Conservation (phyloP, 2,797 vertebrate genomes). For the Heteromormyrus szaboi region DNA sequence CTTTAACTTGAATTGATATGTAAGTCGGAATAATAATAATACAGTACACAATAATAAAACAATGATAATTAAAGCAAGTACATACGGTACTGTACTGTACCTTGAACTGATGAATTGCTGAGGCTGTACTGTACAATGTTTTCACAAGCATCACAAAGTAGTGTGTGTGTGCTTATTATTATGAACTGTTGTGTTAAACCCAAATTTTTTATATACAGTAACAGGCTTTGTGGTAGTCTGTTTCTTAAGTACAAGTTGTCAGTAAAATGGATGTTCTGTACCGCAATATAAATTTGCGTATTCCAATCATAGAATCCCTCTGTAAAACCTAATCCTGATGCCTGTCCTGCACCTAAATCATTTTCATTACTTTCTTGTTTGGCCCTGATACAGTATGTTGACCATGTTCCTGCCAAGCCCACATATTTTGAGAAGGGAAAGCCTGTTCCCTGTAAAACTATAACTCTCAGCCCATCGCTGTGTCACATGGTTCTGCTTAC, state of each 20-base stretch:
- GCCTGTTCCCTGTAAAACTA: neutral
- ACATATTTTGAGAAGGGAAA: neutral
- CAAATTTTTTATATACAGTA: neutral
- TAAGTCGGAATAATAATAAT: too few species aligned
- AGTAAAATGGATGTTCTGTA: neutral
- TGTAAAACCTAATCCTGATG: neutral
- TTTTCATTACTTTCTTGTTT: neutral
- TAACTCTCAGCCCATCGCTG: neutral
- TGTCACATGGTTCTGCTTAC: neutral
- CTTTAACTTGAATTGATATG: too few species aligned
- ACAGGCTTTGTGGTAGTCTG: neutral
- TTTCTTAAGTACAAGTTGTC: neutral
- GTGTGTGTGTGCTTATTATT: neutral
- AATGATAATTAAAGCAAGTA: too few species aligned
- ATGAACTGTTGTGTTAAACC: neutral
- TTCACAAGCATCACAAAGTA: neutral
- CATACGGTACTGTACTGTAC: too few species aligned
- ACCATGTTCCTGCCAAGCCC: neutral
- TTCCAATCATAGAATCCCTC: neutral
- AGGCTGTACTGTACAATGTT: neutral
- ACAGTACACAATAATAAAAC: too few species aligned
- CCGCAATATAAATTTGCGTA: neutral
- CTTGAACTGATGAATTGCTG: too few species aligned
- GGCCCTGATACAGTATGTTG: neutral
- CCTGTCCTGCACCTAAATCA: neutral